Base-by-base conservation (phyloP, 2,888 invertebrate genomes). In the Operophtera brumata region DNA sequence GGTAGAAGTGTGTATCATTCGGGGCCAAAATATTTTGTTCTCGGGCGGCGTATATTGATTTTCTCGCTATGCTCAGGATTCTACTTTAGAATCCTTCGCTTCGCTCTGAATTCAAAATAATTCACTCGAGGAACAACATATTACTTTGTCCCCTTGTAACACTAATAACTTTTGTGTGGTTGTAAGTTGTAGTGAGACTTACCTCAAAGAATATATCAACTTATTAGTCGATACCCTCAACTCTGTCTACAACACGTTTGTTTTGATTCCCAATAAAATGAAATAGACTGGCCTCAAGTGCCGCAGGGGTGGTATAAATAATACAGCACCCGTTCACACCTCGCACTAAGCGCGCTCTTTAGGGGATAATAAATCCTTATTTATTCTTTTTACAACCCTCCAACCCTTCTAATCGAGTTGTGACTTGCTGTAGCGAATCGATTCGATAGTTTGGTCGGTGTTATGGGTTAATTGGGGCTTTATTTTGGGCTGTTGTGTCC, bases 341-440 rank as follows among this genome's bases (percentile, higher is more conserved):
- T 88, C 72, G 69, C 77, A 74, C 84, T 86, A 86, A 87, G 82
- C 80, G 79, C 57, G 70, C 76, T 78, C 90, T 86, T 84, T 81
- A 82, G 88, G 89, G 90, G 79, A 84, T 86, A 86, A 90, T 90
- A 90, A 90, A 90, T 90, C 88, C 87, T 82, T 88, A 86, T 89
- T 89, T 90, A 86, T 86, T 88, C 86, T 87, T 87, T 87, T 85
- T 86, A 86, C 84, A 83, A 75, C 80, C 76, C 64, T 62, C 59
- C 71, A 78, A 82, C 87, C 87, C 78, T 80, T 78, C 66, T 49
- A 62, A 86, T 88, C 87, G 72, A 87, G 87, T 87, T 82, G 82
- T 73, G 76, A 78, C 67, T 77, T 74, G 78, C 81, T 82, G 82
- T 83, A 77, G 79, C 83, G 79, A 82, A 86, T 85, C 83, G 82